Conservation (phyloP, 2,888 invertebrate genomes). For the Troides oblongomaculatus region DNA sequence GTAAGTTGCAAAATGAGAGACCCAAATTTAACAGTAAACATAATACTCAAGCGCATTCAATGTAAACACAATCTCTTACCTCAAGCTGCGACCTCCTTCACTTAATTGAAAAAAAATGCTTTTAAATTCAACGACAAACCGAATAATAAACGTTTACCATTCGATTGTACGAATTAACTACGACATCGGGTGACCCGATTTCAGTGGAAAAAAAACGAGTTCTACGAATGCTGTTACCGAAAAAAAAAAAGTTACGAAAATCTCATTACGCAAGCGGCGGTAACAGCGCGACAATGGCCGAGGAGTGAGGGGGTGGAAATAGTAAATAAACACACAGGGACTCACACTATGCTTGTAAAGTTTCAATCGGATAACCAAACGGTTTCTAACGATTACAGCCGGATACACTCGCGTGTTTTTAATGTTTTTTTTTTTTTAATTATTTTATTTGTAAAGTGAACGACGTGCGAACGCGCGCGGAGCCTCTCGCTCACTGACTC, state of each 20-base stretch:
- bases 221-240: constrained; percentile 33
- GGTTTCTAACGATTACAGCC: not conserved
- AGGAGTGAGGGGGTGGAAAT: not conserved
- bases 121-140: constrained; percentile 19
- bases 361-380: not conserved
- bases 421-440: not conserved
- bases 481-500: constrained; percentile 31
- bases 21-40: not conserved
- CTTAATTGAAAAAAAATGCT: constrained; percentile 1
- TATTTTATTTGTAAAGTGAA: not conserved
- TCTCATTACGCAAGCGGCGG: constrained; percentile 31
- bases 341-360: constrained; percentile 6
- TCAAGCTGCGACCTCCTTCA: constrained; percentile 19
- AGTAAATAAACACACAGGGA: constrained; percentile 13
- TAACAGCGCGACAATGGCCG: constrained; percentile 21
- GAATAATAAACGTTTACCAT: not conserved
- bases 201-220: constrained; percentile 25
- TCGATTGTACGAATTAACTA: constrained; percentile 4
- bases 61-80: constrained; percentile 23
- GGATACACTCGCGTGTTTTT: constrained; percentile 5
- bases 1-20: not conserved
- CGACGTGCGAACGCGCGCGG: constrained; percentile 32
- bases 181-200: constrained; percentile 29
- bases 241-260: constrained; percentile 38
- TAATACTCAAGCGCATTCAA: not conserved